Percentiles rank a stretch among this genome's conserved stretches.
phyloP scores from a whole-genome alignment of 2,888 invertebrate genomes.

The Stenolophus ochropezus region DNA sequence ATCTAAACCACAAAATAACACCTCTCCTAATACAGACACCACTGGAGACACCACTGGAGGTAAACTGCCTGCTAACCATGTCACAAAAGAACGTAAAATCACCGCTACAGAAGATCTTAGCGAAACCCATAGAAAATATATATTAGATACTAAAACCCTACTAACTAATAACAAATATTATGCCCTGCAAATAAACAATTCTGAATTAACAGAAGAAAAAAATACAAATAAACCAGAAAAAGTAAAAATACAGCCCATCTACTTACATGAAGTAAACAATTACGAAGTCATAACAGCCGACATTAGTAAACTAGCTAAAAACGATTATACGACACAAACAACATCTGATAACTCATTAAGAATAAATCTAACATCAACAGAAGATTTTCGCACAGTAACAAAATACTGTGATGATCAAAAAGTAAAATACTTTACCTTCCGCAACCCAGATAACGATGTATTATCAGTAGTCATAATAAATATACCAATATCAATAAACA shows the following conservation, averaged over 20 bases:
- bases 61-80: too few relatives aligned
- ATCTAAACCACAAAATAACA: too few relatives aligned
- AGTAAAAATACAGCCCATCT: constrained; percentile 12
- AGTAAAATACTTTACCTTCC: constrained; percentile 1
- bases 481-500: too few relatives aligned
- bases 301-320: neutral
- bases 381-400: neutral
- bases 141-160: neutral
- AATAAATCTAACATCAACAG: neutral
- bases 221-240: neutral
- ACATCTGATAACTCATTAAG: neutral
- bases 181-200: neutral
- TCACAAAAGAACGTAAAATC: too few relatives aligned
- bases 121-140: neutral
- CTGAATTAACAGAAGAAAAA: neutral
- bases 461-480: too few relatives aligned
- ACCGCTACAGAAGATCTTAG: too few relatives aligned
- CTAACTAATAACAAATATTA: neutral
- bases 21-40: too few relatives aligned
- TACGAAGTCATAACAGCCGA: neutral
- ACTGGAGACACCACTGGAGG: too few relatives aligned
- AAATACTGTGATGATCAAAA: constrained; percentile 4
- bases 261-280: constrained; percentile 4
- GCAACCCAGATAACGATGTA: neutral
- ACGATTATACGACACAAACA: neutral